Evolutionary conservation across 2,797 vertebrate genomes (phyloP), one percentile per base, ranked within the genome.

Genomic region (Kryptolebias ocellatus): DNA sequence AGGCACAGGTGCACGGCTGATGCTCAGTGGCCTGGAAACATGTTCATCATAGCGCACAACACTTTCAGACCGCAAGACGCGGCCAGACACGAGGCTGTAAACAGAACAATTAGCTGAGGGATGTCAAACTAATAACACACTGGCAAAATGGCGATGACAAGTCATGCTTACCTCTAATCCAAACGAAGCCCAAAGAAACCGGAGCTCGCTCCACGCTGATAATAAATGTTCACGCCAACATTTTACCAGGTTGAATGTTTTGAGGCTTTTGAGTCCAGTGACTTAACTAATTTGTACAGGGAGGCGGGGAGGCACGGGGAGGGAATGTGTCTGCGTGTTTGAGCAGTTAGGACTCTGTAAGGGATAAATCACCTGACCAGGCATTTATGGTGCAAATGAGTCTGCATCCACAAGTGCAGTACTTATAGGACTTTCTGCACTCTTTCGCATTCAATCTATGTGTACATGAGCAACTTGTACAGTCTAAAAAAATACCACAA

Each of bases 241-340:
- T 72, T 55, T 70, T 47, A 81, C 71, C 70, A 80, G 78, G 74
- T 85, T 79, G 78, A 70, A 65, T 67, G 77, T 72, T 79, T 86
- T 72, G 20, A 87, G 71, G 67, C 61, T 64, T 81, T 74, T 65
- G 68, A 70, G 53, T 83, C 55, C 75, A 81, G 64, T 70, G 80
- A 86, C 79, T 89, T 87, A 60, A 80, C 76, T 79, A 55, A 70
- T 87, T 85, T 87, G 84, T 27, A 63, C 29, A 81, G 52, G 62
- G 83, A 74, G 85, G 83, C 54, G 63, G 71, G 64, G 72, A 62
- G 67, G 56, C 24, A 34, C 16, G 1, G 69, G 46, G 61, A 56
- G 71, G 51, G 71, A 49, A 46, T 60, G 62, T 70, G 70, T 67
- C 54, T 69, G 74, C 34, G 28, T 67, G 72, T 81, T 68, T 79